Conservation (phyloP, 2,113 vertebrate species). For the Rhegmatorhina hoffmannsi region DNA sequence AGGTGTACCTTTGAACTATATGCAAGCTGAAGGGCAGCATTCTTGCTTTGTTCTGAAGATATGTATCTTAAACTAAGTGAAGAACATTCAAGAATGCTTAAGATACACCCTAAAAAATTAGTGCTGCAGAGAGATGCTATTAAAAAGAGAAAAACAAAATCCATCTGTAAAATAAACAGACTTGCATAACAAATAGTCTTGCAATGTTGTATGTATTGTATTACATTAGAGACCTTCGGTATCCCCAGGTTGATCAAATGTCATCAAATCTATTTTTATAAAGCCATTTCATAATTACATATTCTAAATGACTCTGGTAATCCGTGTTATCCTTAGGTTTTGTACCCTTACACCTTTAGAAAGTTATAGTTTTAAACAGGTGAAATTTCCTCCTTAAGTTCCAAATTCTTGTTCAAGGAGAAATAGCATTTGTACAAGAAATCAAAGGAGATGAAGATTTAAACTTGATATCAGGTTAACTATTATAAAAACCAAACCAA, state of each 20-base stretch:
- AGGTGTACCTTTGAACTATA: neutral
- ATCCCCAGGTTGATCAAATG: neutral
- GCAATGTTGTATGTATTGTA: neutral
- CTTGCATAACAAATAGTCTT: neutral
- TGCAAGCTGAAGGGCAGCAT: neutral
- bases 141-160: neutral
- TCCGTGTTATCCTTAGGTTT: neutral
- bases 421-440: neutral
- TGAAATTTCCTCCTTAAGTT: neutral
- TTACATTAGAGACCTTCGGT: neutral
- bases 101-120: neutral
- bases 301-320: slow-evolving; percentile 1
- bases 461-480: neutral
- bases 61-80: neutral
- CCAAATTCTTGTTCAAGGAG: neutral
- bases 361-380: neutral
- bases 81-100: neutral
- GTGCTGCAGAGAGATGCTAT: neutral
- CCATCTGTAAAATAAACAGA: neutral
- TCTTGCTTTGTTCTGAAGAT: neutral
- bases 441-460: neutral
- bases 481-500: neutral
- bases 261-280: neutral
- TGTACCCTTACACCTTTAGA: neutral
- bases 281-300: neutral